A percentile compares a stretch with the other conserved stretches of the same genome.
These are phyloP conservation scores for Brachymystax lenok DNA, from an alignment of 2,797 vertebrate species.

Conservation along the genomic window DNA sequence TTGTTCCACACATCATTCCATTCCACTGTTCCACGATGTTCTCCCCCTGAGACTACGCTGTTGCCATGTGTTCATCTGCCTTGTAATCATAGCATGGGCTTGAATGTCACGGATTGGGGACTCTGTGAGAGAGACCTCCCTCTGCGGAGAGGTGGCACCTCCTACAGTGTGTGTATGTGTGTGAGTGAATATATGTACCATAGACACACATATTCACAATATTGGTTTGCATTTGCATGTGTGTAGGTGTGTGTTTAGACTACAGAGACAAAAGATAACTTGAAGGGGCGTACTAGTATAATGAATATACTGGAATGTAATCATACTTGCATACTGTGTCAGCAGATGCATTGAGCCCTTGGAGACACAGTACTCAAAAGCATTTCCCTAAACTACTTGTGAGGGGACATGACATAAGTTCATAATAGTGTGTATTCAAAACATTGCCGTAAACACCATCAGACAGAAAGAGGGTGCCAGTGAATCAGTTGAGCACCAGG, in stretches of 20 bases:
- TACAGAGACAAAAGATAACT: slow-evolving; percentile 20
- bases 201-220: not conserved
- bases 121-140: slow-evolving; percentile 47
- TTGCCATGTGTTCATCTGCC: slow-evolving; percentile 81
- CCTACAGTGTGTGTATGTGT: slow-evolving; percentile 9
- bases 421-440: slow-evolving; percentile 53
- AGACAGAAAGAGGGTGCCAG: slow-evolving; percentile 30
- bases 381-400: slow-evolving; percentile 57
- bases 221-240: not conserved
- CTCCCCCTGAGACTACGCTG: slow-evolving; percentile 64
- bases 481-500: slow-evolving; percentile 51
- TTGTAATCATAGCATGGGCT: slow-evolving; percentile 82
- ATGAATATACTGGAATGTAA: slow-evolving; percentile 51
- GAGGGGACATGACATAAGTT: slow-evolving; percentile 63
- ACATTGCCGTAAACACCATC: slow-evolving; percentile 54
- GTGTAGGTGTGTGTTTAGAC: slow-evolving; percentile 12
- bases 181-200: slow-evolving; percentile 26
- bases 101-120: slow-evolving; percentile 78
- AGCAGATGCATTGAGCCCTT: slow-evolving; percentile 53
- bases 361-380: slow-evolving; percentile 51
- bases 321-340: slow-evolving; percentile 40
- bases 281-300: slow-evolving; percentile 26
- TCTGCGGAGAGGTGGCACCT: slow-evolving; percentile 33
- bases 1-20: slow-evolving; percentile 74
- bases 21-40: slow-evolving; percentile 37